phyloP scores from a whole-genome alignment of 2,888 invertebrate genomes.

The Anoplius nigerrimus region DNA sequence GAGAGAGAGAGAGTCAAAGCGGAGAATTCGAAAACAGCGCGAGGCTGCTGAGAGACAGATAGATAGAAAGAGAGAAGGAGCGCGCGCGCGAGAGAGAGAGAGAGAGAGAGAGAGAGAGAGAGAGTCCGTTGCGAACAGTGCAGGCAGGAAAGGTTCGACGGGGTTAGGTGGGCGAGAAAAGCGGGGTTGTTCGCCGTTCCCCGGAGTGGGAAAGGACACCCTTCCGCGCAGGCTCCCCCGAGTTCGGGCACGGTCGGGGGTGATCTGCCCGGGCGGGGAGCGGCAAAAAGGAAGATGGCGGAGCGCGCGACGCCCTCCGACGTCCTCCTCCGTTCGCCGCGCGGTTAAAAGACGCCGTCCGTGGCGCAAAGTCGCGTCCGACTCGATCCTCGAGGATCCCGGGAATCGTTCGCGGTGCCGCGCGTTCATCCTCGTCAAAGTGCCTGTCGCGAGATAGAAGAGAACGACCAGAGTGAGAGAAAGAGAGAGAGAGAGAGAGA shows the following conservation, averaged over 20 bases:
- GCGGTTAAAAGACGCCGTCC: no score
- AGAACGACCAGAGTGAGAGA: no score
- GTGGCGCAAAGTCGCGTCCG: no score
- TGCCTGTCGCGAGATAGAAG: no score
- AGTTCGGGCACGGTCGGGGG: slow-evolving; percentile 19
- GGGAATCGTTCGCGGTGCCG: no score
- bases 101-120: not conserved
- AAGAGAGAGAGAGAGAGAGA: no score
- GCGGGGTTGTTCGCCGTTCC: no score
- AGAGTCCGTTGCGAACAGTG: not conserved
- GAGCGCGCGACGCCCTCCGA: slow-evolving; percentile 7
- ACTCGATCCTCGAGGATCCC: no score
- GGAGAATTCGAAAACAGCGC: not conserved
- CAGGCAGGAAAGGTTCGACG: not conserved
- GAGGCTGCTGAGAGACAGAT: not conserved
- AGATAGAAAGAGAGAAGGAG: not conserved
- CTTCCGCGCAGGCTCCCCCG: not conserved
- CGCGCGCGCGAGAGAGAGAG: not conserved
- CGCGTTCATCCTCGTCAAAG: no score
- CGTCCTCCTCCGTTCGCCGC: no score
- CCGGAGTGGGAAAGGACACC: not conserved
- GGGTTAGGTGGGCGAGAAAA: not conserved
- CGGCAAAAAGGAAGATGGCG: slow-evolving; percentile 8
- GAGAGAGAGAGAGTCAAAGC: not conserved
- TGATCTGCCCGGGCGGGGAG: slow-evolving; percentile 15